Evolutionary conservation across 2,797 vertebrate species (phyloP).

Genomic region (Neosalanx taihuensis): DNA sequence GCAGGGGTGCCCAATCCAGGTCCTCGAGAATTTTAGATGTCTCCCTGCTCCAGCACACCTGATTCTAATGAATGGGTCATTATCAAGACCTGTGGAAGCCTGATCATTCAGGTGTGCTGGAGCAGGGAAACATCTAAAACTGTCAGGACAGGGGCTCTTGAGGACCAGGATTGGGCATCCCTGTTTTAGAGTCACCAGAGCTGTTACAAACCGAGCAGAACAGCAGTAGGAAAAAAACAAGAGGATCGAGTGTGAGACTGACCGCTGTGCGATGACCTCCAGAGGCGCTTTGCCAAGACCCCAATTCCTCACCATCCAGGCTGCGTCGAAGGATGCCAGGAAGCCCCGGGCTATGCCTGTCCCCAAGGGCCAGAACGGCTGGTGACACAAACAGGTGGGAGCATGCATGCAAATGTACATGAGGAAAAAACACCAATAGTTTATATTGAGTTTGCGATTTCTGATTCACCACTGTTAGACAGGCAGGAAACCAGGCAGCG

Average conservation of each 20-base stretch:
- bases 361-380: conserved; percentile 97
- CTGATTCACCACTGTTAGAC: neutral
- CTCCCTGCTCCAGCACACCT: too few species aligned
- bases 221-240: neutral
- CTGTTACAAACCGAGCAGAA: neutral
- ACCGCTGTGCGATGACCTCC: conserved; percentile 88
- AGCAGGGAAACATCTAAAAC: too few species aligned
- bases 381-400: conserved; percentile 20
- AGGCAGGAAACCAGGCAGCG: neutral
- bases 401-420: neutral
- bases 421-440: neutral
- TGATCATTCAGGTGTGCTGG: too few species aligned
- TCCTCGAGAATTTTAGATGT: too few species aligned
- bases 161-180: too few species aligned
- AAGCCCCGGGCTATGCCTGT: conserved; percentile 92
- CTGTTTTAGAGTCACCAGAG: neutral
- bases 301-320: conserved; percentile 93
- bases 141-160: too few species aligned
- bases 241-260: neutral
- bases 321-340: conserved; percentile 84
- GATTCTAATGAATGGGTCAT: too few species aligned
- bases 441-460: too few species aligned
- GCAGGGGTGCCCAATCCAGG: too few species aligned
- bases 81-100: too few species aligned
- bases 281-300: conserved; percentile 72